Evolutionary conservation across 1,140 invertebrate genomes (phyloP), one percentile per base, ranked within the genome.

Genomic region (Hyles euphorbiae): DNA sequence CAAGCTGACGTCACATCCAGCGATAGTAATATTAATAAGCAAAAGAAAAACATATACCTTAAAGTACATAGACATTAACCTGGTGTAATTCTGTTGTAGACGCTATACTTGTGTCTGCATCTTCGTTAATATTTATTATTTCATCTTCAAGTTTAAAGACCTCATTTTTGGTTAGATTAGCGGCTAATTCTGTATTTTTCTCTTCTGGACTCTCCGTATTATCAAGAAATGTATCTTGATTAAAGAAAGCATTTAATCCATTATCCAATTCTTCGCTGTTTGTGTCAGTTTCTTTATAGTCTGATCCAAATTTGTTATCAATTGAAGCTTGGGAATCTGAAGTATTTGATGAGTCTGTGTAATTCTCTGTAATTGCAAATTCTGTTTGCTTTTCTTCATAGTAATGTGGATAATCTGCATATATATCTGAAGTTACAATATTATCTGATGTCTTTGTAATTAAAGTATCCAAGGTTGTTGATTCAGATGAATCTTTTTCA

Each of bases 191-290:
- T 34, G 34, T 5, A 36, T 53, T 34, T 43, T 11, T 22, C 3
- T 43, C 12, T 9, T 22, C 34, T 22, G 43, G 6, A 54, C 12
- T n/a, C 5, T 48, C 12, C 5, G n/a, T 5, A 48, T 48, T 22
- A 5, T 48, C 12, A 5, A 48, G 12, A n/a, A 54, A 54, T 44
- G 53, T 54, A 54, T 54, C 33, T 1, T 44, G 2, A n/a, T 54
- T 54, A 45, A 54, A 54, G 36, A 54, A 54, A 5, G 33, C 3
- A 34, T 52, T n/a, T 52, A 9, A n/a, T 34, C 5, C 34, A 52
- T 48, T n/a, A 48, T 22, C 22, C 22, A 22, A 22, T 22, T 22
- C 22, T 22, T 22, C 22, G 22, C 22, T 2, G 22, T 22, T 22
- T 22, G 22, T 22, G 0, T 22, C 22, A 22, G 22, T 1, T 22